phyloP scores from a whole-genome alignment of 1,140 invertebrate genomes.

The Drosophila bipectinata region DNA sequence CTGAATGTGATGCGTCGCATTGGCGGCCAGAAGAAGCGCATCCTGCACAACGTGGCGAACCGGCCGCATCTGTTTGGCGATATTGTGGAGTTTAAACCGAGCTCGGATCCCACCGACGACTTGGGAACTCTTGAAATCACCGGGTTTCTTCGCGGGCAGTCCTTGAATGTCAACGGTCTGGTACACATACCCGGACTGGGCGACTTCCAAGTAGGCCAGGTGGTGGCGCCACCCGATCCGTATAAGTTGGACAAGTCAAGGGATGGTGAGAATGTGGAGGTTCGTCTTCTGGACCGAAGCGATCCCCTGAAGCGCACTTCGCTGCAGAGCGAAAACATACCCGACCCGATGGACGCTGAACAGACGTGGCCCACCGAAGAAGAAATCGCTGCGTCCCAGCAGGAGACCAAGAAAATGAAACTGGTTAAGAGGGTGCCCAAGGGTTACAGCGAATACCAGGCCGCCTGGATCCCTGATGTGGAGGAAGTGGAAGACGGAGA shows the following conservation, averaged over 20 bases:
- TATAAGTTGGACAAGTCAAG: slow-evolving; percentile 87
- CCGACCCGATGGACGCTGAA: slow-evolving; percentile 96
- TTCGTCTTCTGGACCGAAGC: slow-evolving; percentile 87
- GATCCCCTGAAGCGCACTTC: slow-evolving; percentile 90
- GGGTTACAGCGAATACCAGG: slow-evolving; percentile 96
- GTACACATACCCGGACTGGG: slow-evolving; percentile 96
- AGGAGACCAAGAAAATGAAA: slow-evolving; percentile 87
- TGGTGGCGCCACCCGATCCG: slow-evolving; percentile 91
- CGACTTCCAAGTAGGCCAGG: slow-evolving; percentile 95
- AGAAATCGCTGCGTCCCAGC: slow-evolving; percentile 91
- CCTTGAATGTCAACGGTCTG: slow-evolving; percentile 93
- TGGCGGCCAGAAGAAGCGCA: slow-evolving; percentile 91
- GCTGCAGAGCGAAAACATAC: slow-evolving; percentile 91
- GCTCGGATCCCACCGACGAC: slow-evolving; percentile 84
- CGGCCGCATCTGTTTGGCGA: slow-evolving; percentile 93
- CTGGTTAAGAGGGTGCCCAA: slow-evolving; percentile 93
- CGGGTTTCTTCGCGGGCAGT: slow-evolving; percentile 92
- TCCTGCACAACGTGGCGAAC: slow-evolving; percentile 90
- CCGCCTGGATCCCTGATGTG: slow-evolving; percentile 95
- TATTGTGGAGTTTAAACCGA: slow-evolving; percentile 88
- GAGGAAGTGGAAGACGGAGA: slow-evolving; percentile 87
- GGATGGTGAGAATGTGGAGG: slow-evolving; percentile 63
- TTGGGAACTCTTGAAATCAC: slow-evolving; percentile 92
- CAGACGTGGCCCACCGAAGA: slow-evolving; percentile 98
- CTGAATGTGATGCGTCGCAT: slow-evolving; percentile 91